These are phyloP conservation scores for Lepidurus apus DNA, from an alignment of 1,140 invertebrate species.

Conservation along the genomic window DNA sequence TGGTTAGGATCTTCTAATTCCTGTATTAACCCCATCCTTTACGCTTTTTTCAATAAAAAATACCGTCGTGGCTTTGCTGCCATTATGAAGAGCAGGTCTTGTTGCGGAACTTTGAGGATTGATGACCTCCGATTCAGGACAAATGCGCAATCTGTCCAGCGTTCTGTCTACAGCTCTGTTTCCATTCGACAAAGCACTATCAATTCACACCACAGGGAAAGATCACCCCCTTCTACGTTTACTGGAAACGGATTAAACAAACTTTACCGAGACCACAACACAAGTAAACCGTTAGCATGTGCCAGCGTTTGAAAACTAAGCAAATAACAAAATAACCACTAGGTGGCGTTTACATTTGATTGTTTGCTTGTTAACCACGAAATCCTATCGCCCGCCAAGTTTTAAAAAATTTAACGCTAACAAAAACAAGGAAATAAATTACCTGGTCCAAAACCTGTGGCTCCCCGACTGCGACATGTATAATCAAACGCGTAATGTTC, in stretches of 20 bases:
- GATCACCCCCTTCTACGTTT: not conserved
- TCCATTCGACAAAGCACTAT: not conserved
- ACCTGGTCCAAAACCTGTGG: too few relatives aligned
- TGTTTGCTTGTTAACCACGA: too few relatives aligned
- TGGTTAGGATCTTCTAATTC: conserved; percentile 94
- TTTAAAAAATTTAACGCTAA: too few relatives aligned
- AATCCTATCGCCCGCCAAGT: too few relatives aligned
- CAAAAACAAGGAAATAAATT: too few relatives aligned
- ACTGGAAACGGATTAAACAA: not conserved
- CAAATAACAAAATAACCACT: too few relatives aligned
- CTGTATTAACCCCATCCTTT: conserved; percentile 96
- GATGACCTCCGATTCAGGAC: conserved; percentile 52
- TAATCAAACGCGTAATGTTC: too few relatives aligned
- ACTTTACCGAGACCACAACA: not conserved
- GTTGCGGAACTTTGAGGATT: conserved; percentile 72
- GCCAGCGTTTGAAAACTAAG: not conserved
- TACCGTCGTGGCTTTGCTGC: conserved; percentile 87
- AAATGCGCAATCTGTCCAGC: not conserved
- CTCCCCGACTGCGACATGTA: too few relatives aligned
- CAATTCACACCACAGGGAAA: not conserved
- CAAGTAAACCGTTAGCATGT: not conserved
- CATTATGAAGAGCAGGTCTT: conserved; percentile 73
- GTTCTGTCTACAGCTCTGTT: not conserved
- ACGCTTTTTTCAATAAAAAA: conserved; percentile 95
- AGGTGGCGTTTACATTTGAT: not conserved